phyloP scores from a whole-genome alignment of 2,888 invertebrate species.

The Argyra leucocephala region DNA sequence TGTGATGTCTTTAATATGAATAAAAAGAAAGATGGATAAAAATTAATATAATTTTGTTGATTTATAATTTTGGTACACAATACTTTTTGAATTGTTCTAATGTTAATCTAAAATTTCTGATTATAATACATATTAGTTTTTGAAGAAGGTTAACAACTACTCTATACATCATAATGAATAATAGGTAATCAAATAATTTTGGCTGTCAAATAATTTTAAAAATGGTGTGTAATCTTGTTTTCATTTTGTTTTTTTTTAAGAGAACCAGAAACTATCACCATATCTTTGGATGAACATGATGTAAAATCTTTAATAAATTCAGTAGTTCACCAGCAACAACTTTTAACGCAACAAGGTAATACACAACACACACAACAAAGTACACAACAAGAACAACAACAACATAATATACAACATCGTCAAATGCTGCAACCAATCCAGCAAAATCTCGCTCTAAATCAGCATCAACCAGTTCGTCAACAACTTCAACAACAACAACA shows the following conservation, averaged over 20 bases:
- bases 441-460: neutral
- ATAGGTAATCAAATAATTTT: no score
- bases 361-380: neutral
- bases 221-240: no score
- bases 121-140: no score
- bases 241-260: no score
- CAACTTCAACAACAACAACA: neutral
- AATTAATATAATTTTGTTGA: no score
- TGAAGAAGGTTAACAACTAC: no score
- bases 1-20: neutral
- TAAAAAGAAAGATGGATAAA: no score
- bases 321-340: neutral
- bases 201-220: neutral
- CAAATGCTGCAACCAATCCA: no score
- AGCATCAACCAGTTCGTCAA: neutral
- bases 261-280: neutral
- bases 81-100: no score
- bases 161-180: neutral
- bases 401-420: no score
- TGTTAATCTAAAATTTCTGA: no score
- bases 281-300: conserved; percentile 3
- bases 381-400: neutral
- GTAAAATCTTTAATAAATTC: neutral
- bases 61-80: no score
- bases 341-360: neutral